Evolutionary conservation across 2,888 invertebrate species (phyloP), one percentile per base, ranked within the genome.

Genomic region (Ormia ochracea): DNA sequence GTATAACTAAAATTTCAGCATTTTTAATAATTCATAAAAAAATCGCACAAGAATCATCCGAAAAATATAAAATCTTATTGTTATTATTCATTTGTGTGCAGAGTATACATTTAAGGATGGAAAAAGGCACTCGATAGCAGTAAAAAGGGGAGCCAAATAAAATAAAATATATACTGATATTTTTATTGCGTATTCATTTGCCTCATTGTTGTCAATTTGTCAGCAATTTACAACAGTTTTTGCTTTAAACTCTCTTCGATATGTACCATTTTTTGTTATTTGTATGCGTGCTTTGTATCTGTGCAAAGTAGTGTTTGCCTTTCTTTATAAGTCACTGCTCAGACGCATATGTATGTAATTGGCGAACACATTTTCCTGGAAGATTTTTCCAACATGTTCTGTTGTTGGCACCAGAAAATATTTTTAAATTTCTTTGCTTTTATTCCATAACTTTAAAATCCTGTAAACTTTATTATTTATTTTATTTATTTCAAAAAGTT

Each of bases 41-140:
- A 17, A 68, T 19, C 7, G 3, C 58, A 23, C 61, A 48, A 43
- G 19, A 31, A 56, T 56, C 56, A 50, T 41, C 69, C 56, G 58
- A 58, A 50, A 63, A 41, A 31, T 43, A 68, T 76, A 63, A 80
- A 80, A 80, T 73, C 63, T 72, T 76, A 80, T 80, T 76, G 66
- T 80, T 80, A 80, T 80, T 75, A 72, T 80, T 68, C 80, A 72
- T 75, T 80, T 80, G 72, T 76, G 80, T 80, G 70, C 54, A 61
- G 38, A 45, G 56, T 52, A 28, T n/a, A 54, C 23, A 75, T 43
- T 19, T 69, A 26, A 21, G 45, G 1, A 17, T 17, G 0, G 4
- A 19, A 36, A 41, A 41, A 7, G 7, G 1, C 14, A 5, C 6
- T 7, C 2, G 7, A 2, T 1, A 68, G 28, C 36, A 23, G n/a